Conservation (phyloP, 2,888 invertebrate genomes). For the Platycnemis pennipes region DNA sequence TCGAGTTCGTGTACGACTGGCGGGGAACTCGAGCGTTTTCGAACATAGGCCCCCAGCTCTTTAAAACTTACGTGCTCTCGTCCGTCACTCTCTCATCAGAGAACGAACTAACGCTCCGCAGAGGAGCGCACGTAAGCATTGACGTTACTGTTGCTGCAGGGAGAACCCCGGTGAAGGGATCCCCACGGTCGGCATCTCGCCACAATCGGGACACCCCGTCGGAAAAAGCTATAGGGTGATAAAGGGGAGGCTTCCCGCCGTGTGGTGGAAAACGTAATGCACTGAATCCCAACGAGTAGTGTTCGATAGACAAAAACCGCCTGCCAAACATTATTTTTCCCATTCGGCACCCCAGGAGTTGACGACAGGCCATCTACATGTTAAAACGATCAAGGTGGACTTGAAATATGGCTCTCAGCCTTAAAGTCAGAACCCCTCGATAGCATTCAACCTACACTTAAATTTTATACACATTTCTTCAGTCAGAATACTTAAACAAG, state of each 20-base stretch:
- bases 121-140: too few species aligned
- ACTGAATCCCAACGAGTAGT: neutral
- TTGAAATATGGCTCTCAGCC: neutral
- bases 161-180: neutral
- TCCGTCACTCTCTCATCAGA: too few species aligned
- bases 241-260: neutral
- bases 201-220: slow-evolving; percentile 21
- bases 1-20: too few species aligned
- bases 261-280: neutral
- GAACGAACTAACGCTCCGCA: too few species aligned
- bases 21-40: too few species aligned
- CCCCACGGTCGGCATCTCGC: neutral
- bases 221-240: too few species aligned
- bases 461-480: too few species aligned
- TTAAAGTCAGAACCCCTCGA: neutral
- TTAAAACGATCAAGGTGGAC: neutral
- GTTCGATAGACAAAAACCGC: neutral
- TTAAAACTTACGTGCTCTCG: neutral
- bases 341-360: neutral
- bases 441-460: too few species aligned
- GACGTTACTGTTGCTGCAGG: too few species aligned
- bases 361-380: neutral
- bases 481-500: too few species aligned
- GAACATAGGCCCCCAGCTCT: too few species aligned
- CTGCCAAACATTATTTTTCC: neutral